Evolutionary conservation across 2,113 vertebrate genomes (phyloP).

Genomic region (Phrynosoma blainvillii): DNA sequence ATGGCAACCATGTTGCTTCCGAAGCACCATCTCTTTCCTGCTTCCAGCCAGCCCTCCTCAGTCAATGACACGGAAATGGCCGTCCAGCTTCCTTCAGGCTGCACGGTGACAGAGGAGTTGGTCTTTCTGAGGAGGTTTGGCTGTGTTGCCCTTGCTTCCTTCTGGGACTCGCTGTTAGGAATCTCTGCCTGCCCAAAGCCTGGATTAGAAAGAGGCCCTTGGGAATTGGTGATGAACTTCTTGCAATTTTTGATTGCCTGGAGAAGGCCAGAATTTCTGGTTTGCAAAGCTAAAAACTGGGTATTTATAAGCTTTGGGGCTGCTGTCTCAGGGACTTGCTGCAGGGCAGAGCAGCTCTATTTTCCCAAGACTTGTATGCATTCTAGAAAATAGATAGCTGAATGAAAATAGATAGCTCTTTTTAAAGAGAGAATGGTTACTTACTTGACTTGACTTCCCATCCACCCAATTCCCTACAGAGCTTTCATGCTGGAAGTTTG

Average conservation of each 20-base stretch:
- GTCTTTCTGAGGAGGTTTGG: constrained; percentile 14
- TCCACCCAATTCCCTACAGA: no score
- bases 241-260: not conserved
- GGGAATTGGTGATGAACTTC: constrained; percentile 41
- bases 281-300: no score
- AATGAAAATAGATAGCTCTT: no score
- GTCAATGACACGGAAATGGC: constrained; percentile 7
- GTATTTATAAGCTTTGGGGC: no score
- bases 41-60: constrained; percentile 21
- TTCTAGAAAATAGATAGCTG: no score
- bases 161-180: constrained; percentile 63
- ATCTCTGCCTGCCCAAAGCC: constrained; percentile 8
- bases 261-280: not conserved
- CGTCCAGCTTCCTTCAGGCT: constrained; percentile 29
- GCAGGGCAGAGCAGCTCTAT: no score
- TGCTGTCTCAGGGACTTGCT: no score
- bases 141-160: constrained; percentile 8
- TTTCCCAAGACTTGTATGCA: no score
- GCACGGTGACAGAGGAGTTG: constrained; percentile 28
- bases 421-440: no score
- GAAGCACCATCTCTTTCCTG: rapidly evolving
- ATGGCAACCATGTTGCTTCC: constrained; percentile 29
- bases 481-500: no score
- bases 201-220: constrained; percentile 57
- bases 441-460: no score